These are phyloP conservation scores for Amphimedon queenslandica DNA, from an alignment of 37 sponge, comb jelly and placozoan genomes.

Conservation along the genomic window DNA sequence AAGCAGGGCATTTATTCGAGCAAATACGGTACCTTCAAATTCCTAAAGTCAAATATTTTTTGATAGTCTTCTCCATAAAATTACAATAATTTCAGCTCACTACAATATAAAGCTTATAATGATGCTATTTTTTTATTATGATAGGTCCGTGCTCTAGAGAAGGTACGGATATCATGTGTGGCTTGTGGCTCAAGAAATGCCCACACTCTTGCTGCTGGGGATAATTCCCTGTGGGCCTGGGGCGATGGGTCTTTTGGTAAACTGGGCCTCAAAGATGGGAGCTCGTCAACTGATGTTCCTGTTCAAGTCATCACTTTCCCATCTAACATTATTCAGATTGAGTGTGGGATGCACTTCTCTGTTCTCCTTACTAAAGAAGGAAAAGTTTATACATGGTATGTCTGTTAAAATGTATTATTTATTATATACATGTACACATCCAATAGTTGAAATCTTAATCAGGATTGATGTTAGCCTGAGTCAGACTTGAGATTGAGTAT, in stretches of 20 bases:
- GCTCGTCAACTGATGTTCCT: constrained; percentile 13
- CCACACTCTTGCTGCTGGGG: constrained; percentile 87
- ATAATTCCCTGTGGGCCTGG: constrained; percentile 83
- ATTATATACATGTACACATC: not conserved
- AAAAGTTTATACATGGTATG: constrained; percentile 88
- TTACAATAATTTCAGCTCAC: not conserved
- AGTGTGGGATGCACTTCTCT: constrained; percentile 91
- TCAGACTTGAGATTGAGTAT: too few relatives aligned
- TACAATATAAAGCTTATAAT: not conserved
- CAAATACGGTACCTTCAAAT: too few relatives aligned
- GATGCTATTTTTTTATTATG: not conserved
- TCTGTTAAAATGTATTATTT: not conserved
- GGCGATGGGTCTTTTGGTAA: constrained; percentile 89
- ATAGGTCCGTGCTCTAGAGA: constrained; percentile 81
- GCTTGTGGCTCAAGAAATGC: constrained; percentile 88
- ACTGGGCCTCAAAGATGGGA: constrained; percentile 46
- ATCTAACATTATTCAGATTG: constrained; percentile 60
- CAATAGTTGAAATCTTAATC: not conserved
- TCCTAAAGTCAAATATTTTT: too few relatives aligned
- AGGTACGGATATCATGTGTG: constrained; percentile 50
- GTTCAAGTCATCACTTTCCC: constrained; percentile 42
- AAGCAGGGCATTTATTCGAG: too few relatives aligned
- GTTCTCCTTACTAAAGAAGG: constrained; percentile 83
- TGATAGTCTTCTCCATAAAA: not conserved
- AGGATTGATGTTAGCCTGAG: too few relatives aligned